These are phyloP conservation scores for Griposia aprilina DNA, from an alignment of 2,888 invertebrate species.

Conservation along the genomic window DNA sequence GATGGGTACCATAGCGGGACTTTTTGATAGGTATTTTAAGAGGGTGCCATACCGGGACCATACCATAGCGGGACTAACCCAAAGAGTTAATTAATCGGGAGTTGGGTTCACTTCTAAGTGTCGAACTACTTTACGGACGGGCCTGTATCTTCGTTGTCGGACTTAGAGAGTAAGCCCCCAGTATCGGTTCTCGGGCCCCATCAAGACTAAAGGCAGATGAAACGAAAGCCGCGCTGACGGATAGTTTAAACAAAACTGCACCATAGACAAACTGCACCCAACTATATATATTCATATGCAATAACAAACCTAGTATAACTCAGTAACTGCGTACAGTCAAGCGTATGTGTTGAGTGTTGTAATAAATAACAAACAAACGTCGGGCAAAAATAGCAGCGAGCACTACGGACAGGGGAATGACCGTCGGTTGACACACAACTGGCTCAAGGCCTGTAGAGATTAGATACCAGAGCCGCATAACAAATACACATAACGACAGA, in stretches of 20 bases:
- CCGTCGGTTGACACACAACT: slow-evolving; percentile 89
- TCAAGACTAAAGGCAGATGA: not conserved
- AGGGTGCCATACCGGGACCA: too few relatives aligned
- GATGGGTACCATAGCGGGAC: too few relatives aligned
- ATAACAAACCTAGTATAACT: slow-evolving; percentile 66
- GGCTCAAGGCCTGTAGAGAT: slow-evolving; percentile 89
- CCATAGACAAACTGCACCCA: not conserved
- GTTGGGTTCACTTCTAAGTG: too few relatives aligned
- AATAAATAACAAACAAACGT: slow-evolving; percentile 87
- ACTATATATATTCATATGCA: slow-evolving; percentile 6
- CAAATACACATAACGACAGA: slow-evolving; percentile 80
- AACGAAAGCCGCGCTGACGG: not conserved
- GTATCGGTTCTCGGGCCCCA: too few relatives aligned
- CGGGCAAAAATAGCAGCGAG: slow-evolving; percentile 86
- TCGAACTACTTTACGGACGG: too few relatives aligned
- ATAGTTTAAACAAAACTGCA: not conserved
- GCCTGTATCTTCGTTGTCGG: too few relatives aligned
- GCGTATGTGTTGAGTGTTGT: slow-evolving; percentile 69
- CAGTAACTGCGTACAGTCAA: slow-evolving; percentile 71
- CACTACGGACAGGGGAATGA: slow-evolving; percentile 84
- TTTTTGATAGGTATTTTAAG: too few relatives aligned
- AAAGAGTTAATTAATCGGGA: too few relatives aligned
- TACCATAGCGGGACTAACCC: too few relatives aligned
- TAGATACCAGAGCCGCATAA: slow-evolving; percentile 87
- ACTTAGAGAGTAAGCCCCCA: too few relatives aligned